phyloP scores from a whole-genome alignment of 2,888 invertebrate genomes.

The Diadegma fenestrale region DNA sequence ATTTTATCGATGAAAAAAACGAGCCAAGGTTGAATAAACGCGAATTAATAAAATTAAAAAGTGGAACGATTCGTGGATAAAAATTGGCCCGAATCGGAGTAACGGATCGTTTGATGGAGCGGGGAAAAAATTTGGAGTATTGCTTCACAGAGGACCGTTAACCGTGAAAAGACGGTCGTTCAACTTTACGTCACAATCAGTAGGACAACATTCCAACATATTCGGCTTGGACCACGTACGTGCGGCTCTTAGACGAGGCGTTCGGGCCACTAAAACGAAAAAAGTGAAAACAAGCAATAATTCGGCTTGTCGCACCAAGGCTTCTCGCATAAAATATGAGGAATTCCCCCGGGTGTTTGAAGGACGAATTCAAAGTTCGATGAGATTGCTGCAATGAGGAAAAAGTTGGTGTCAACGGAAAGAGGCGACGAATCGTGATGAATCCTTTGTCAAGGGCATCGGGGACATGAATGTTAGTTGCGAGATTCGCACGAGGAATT shows the following conservation, averaged over 20 bases:
- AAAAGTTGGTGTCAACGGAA: neutral
- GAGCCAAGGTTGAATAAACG: neutral
- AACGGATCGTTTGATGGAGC: conserved; percentile 1
- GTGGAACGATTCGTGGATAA: neutral
- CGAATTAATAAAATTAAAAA: neutral
- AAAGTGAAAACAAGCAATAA: neutral
- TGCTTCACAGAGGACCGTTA: conserved; percentile 30
- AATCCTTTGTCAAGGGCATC: neutral
- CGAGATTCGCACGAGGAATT: conserved; percentile 8
- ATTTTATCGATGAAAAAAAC: neutral
- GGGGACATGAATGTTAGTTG: neutral
- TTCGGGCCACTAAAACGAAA: neutral
- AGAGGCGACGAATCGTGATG: neutral
- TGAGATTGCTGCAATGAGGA: neutral
- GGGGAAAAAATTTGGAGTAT: conserved; percentile 11
- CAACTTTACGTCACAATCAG: conserved; percentile 31
- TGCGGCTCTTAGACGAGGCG: neutral
- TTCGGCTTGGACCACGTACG: conserved; percentile 6
- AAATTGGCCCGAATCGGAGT: neutral
- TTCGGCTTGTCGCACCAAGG: neutral
- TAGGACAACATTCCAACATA: conserved; percentile 1
- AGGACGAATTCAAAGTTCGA: neutral
- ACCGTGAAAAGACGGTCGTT: conserved; percentile 21
- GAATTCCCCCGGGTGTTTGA: neutral
- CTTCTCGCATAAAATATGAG: neutral